Conservation (phyloP, 1,140 invertebrate species). For the Apocrypta bakeri region DNA sequence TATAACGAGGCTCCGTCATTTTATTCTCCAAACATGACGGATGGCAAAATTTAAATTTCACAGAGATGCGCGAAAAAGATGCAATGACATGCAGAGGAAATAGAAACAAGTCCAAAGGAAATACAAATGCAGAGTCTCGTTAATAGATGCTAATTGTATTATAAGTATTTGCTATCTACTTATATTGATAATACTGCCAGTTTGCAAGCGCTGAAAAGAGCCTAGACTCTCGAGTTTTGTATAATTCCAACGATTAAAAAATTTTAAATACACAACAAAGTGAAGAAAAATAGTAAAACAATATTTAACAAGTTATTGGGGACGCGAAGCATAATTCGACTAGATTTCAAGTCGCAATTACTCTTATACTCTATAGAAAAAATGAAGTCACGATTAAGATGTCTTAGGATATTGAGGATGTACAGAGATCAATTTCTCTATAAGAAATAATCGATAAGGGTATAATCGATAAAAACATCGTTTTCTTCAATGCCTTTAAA, state of each 20-base stretch:
- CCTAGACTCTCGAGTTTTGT: conserved; percentile 54
- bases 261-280: conserved; percentile 9
- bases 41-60: too few relatives aligned
- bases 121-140: conserved; percentile 1
- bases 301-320: not conserved
- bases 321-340: not conserved
- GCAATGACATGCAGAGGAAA: too few relatives aligned
- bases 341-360: not conserved
- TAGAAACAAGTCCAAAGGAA: not conserved
- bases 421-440: conserved; percentile 22
- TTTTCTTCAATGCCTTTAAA: conserved; percentile 45
- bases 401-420: conserved; percentile 5
- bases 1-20: not conserved
- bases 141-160: conserved; percentile 49
- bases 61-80: too few relatives aligned
- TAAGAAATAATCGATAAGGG: not conserved
- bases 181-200: conserved; percentile 62
- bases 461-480: conserved; percentile 9
- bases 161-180: conserved; percentile 59
- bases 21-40: not conserved
- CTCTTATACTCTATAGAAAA: conserved; percentile 12
- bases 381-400: conserved; percentile 13
- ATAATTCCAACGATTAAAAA: conserved; percentile 54
- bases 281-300: conserved; percentile 28
- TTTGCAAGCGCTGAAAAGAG: conserved; percentile 43